Base-by-base conservation (phyloP, 2,113 vertebrate species). In the Eleginops maclovinus region DNA sequence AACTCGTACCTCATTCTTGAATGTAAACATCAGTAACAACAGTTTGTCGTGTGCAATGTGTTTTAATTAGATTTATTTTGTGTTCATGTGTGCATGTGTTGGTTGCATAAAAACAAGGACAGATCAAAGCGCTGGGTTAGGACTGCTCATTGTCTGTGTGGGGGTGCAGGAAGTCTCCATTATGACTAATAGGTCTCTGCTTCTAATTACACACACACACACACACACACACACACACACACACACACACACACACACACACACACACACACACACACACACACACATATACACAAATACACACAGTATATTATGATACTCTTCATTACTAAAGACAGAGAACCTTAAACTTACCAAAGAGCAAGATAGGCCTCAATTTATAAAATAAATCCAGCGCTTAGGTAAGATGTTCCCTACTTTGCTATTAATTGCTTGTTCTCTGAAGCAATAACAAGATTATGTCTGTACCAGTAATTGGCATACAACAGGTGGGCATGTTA, bases 121-220 rank as follows among this genome's bases (percentile, higher is more conserved):
- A 50, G 79, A 91, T 91, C 85, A 91, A 88, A 92, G 85, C 81
- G 75, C 70, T 46, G 40, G 46, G 31, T 69, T 49, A 79, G 77
- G 72, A 60, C 88, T 87, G 83, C 61, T 81, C 80, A 87, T 76
- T 82, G 81, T 87, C 75, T 81, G 43, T 80, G 83, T 75, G 83
- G 72, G 85, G 83, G 83, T 72, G 73, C 83, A 89, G 86, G 83
- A 87, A 90, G 90, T 80, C 84, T 74, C 83, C 73, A 83, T 80
- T 51, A 19, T 79, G 72, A 79, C 83, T 86, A 88, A 91, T 84
- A 46, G 47, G 58, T 72, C 60, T 80, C 74, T 82, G 80, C 19
- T 26, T 81, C 62, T 83, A 88, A 91, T 89, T 87, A 91, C 74
- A 68, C n/a, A 56, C 51, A 77, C 24, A 31, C 19, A 55, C 53